Evolutionary conservation across 2,113 vertebrate species (phyloP), one percentile per base, ranked within the genome.

Genomic region (Cinclus mexicanus): DNA sequence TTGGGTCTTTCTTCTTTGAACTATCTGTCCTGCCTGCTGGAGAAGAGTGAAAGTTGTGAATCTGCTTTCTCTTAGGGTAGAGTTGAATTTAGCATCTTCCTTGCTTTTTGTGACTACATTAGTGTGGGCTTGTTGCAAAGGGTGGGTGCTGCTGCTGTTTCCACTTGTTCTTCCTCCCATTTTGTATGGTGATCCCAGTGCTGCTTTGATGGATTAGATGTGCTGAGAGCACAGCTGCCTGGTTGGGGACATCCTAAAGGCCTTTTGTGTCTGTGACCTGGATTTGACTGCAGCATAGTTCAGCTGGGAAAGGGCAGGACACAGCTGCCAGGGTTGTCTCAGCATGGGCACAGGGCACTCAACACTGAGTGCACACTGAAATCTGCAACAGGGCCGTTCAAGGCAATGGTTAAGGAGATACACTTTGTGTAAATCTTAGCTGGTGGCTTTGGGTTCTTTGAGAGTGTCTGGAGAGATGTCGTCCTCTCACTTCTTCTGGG

Each of bases 1-100:
- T 74, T 10, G 6, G 78, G 85, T 87, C 87, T 91, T 70, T 77
- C 37, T 26, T 93, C 82, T 68, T 87, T 71, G 70, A 88, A 53
- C 52, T 93, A 70, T 33, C 85, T 95, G 90, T 87, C 90, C 74
- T 87, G 3, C 33, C 17, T 20, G 5, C 82, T 90, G 65, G 14
- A 28, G 29, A 75, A 49, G 39, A 85, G 47, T 21, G 60, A 16
- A 91, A 75, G 70, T 42, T 87, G n/a, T 67, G 61, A n/a, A 46
- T 90, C 67, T 93, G 47, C 46, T 53, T 87, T 94, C 19, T 23
- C 20, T 78, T 7, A 41, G 31, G 33, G 29, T 29, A 31, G 52
- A 75, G 55, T 25, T 71, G 67, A 74, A 70, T 93, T 82, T 75
- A 26, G 18, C 23, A 70, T 91, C 59, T 37, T 25, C n/a, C 46